Evolutionary conservation across 1,140 invertebrate species (phyloP).

Genomic region (Hesperophylax magnus): DNA sequence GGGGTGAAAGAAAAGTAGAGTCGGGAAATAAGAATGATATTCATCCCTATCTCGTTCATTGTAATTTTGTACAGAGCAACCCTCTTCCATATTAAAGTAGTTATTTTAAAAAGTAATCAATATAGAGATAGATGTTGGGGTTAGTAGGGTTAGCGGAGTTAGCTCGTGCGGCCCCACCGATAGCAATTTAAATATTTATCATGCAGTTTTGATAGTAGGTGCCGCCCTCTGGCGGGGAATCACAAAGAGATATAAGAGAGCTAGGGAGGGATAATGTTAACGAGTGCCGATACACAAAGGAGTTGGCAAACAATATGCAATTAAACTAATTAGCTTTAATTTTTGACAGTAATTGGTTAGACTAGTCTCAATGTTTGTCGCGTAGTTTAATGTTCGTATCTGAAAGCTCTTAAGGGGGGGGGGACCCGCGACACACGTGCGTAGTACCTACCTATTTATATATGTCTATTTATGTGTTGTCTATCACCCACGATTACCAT

Average conservation of each 20-base stretch:
- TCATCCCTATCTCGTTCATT: not conserved
- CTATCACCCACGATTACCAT: too few species aligned
- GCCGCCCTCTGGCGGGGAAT: conserved; percentile 32
- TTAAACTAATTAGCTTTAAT: conserved; percentile 58
- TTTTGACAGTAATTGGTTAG: conserved; percentile 56
- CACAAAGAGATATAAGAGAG: conserved; percentile 53
- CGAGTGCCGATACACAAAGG: conserved; percentile 53
- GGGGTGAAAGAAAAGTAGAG: too few species aligned
- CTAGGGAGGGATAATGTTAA: conserved; percentile 49
- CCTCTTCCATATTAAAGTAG: conserved; percentile 35
- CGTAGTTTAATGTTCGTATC: conserved; percentile 47
- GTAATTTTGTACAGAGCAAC: too few species aligned
- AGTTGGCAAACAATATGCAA: conserved; percentile 56
- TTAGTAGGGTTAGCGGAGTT: not conserved
- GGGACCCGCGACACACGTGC: not conserved
- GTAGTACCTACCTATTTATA: not conserved
- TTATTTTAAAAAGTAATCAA: conserved; percentile 57
- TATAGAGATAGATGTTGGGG: conserved; percentile 1
- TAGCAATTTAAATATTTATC: conserved; percentile 58
- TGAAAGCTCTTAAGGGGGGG: not conserved
- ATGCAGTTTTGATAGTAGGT: conserved; percentile 56
- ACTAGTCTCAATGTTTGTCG: conserved; percentile 1
- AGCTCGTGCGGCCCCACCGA: conserved; percentile 33
- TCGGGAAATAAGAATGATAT: not conserved
- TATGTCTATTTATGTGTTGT: too few species aligned